phyloP scores from a whole-genome alignment of 1,140 invertebrate genomes.

The Drosophila tsacasi region DNA sequence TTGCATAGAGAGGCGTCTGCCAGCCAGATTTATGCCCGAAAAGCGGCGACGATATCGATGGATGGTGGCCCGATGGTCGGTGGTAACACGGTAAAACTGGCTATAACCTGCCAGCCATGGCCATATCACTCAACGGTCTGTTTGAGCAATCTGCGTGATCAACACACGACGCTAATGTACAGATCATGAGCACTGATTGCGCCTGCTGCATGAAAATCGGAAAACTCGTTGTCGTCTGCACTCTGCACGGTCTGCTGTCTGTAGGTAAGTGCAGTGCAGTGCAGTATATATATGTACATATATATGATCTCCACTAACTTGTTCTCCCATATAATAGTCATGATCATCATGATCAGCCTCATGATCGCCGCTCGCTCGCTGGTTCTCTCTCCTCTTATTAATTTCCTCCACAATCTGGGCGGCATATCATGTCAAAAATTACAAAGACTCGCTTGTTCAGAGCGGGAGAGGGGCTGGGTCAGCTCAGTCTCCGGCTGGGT shows the following conservation, averaged over 20 bases:
- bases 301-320: constrained; percentile 32
- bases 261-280: neutral
- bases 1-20: constrained; percentile 50
- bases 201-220: constrained; percentile 80
- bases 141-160: constrained; percentile 76
- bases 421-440: constrained; percentile 78
- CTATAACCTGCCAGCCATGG: constrained; percentile 36
- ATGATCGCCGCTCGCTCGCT: constrained; percentile 25
- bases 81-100: constrained; percentile 57
- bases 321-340: constrained; percentile 57
- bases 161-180: constrained; percentile 82
- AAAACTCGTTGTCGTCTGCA: constrained; percentile 64
- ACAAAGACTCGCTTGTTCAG: constrained; percentile 73
- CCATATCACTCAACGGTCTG: constrained; percentile 65
- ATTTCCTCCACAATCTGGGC: constrained; percentile 72
- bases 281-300: neutral
- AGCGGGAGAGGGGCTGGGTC: constrained; percentile 39
- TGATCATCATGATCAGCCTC: constrained; percentile 42
- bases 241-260: constrained; percentile 12
- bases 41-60: constrained; percentile 6
- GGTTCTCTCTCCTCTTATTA: constrained; percentile 60
- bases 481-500: constrained; percentile 6
- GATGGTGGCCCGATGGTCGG: constrained; percentile 7
- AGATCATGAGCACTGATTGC: constrained; percentile 82
- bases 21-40: constrained; percentile 20